These are phyloP conservation scores for Urocynchramus pylzowi DNA, from an alignment of 2,113 vertebrate species.

Conservation along the genomic window DNA sequence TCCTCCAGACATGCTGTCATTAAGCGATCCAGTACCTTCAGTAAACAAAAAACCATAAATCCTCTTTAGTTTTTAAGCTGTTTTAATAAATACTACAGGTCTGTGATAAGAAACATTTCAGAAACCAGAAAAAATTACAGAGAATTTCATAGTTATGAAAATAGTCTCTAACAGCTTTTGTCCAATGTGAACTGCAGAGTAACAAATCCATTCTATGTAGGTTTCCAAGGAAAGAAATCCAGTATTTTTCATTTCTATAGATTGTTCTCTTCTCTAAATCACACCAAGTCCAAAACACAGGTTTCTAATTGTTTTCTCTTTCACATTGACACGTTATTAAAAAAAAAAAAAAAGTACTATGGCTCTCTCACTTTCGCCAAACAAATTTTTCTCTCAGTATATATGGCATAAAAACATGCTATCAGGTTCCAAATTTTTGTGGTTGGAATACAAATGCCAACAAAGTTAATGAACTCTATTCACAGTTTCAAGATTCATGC, in stretches of 20 bases:
- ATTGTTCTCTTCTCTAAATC: background rate
- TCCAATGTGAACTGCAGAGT: background rate
- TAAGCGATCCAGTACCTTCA: constrained; percentile 74
- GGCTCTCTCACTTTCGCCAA: background rate
- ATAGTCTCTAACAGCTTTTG: background rate
- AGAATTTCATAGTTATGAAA: background rate
- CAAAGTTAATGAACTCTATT: background rate
- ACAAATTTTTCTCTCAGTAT: background rate
- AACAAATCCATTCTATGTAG: background rate
- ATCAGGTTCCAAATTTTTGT: background rate
- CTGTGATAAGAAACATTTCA: background rate
- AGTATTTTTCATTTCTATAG: background rate
- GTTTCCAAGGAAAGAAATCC: background rate
- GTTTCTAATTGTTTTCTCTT: background rate
- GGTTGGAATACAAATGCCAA: background rate
- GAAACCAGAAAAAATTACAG: background rate
- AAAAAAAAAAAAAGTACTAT: background rate
- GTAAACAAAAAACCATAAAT: background rate
- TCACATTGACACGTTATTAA: background rate
- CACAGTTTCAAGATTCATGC: background rate
- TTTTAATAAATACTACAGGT: background rate
- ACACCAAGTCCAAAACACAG: background rate
- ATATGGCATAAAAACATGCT: background rate
- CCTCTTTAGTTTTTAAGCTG: background rate
- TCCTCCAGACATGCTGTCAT: constrained; percentile 92